Evolutionary conservation across 2,888 invertebrate genomes (phyloP).

Genomic region (Trichopria drosophilae): DNA sequence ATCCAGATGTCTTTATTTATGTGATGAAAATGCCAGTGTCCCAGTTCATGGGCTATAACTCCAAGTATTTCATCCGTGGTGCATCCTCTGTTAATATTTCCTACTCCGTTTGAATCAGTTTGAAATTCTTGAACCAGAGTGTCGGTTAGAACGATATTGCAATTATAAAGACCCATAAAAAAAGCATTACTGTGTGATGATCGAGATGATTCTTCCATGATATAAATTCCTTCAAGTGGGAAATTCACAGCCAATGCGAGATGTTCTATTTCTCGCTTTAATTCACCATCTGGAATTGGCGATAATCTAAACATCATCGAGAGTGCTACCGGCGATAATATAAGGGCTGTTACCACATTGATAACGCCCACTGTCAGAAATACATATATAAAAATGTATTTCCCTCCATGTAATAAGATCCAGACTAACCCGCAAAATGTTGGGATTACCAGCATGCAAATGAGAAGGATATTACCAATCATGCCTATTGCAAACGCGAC

Average conservation of each 20-base stretch:
- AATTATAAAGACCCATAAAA: slow-evolving; percentile 95
- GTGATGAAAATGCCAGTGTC: slow-evolving; percentile 95
- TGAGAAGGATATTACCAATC: no score
- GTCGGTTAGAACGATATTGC: slow-evolving; percentile 97
- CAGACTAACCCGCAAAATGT: no score
- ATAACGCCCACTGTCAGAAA: no score
- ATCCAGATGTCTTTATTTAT: slow-evolving; percentile 53
- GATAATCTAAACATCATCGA: no score
- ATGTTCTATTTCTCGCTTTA: slow-evolving; percentile 82
- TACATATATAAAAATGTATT: no score
- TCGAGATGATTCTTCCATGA: slow-evolving; percentile 93
- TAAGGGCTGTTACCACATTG: no score
- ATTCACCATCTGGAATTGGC: slow-evolving; percentile 88
- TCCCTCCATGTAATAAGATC: no score
- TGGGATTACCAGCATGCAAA: no score
- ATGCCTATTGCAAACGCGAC: no score
- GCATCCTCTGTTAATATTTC: slow-evolving; percentile 68
- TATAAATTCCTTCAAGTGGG: slow-evolving; percentile 88
- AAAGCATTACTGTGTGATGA: slow-evolving; percentile 98
- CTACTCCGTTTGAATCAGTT: no score
- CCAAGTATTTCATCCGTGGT: slow-evolving; percentile 91
- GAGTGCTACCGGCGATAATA: no score
- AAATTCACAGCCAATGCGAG: slow-evolving; percentile 85
- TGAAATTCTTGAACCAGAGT: slow-evolving; percentile 83
- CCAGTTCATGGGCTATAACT: slow-evolving; percentile 93